Evolutionary conservation across 2,888 invertebrate species (phyloP), one percentile per base, ranked within the genome.

Genomic region (Chorisops tibialis): DNA sequence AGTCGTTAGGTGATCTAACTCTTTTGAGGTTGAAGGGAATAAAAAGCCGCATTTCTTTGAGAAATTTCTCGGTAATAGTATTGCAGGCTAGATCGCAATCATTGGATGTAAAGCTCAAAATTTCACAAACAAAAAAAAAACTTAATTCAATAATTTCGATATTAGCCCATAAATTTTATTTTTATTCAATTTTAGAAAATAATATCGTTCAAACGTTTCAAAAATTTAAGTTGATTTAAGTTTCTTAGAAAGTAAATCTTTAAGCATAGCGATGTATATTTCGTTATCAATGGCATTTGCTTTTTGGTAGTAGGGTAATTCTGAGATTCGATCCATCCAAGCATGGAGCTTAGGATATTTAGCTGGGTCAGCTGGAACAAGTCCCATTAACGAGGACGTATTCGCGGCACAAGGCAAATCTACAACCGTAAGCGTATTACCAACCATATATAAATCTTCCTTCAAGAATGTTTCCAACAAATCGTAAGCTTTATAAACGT

Each of bases 391-490:
- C 0, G 69, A 65, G 5, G 70, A 52, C 51, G 73, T 38, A 1
- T 70, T 70, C 0, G 68, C 66, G 0, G 72, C 65, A 61, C 72
- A 70, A 12, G 76, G 76, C 45, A 82, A 70, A 70, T 84, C 84
- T 1, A 83, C 84, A 19, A 76, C 70, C 4, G 75, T 75, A 62
- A 75, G 64, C 41, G 70, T 65, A 37, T 72, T 66, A 35, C 72
- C 74, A 3, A 70, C 72, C 9, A 76, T 71, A 66, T 71, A 77
- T 11, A 63, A 64, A 7, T 69, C 67, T 1, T 70, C 70, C 35
- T 56, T 30, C 9, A 80, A 67, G 60, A 78, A 74, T 9, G 69
- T 71, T 39, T 80, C 74, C 43, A 80, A 63, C n/a, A 72, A 68
- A 4, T 59, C 72, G 59, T 74, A 78, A 2, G 74, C 73, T 37